A percentile compares a stretch with the other conserved stretches of the same genome.
Evolutionary conservation across 2,888 invertebrate species (phyloP).

Genomic region (Andrena trimmerana): DNA sequence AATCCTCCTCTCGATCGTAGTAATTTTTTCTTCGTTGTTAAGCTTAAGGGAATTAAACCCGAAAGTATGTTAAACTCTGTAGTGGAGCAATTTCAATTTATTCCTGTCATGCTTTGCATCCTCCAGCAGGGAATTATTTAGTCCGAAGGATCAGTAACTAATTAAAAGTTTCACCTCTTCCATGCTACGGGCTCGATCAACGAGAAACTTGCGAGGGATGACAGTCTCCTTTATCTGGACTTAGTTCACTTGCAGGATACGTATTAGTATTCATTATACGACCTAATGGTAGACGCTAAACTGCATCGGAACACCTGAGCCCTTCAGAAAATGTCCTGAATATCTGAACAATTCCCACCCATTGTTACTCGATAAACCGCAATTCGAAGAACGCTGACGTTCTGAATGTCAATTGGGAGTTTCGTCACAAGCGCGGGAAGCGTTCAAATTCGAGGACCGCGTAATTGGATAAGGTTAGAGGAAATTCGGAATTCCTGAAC

Average conservation of each 20-base stretch:
- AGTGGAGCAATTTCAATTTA: conserved; percentile 66
- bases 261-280: conserved; percentile 68
- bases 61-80: conserved; percentile 47
- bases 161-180: conserved; percentile 77
- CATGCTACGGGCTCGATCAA: conserved; percentile 43
- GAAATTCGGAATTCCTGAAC: not conserved
- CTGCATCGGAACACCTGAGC: conserved; percentile 41
- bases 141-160: conserved; percentile 76
- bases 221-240: conserved; percentile 62
- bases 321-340: conserved; percentile 41
- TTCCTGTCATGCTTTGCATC: conserved; percentile 57
- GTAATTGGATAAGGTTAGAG: no score
- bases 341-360: conserved; percentile 39
- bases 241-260: conserved; percentile 35
- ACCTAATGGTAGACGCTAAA: conserved; percentile 43
- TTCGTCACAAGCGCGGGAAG: not conserved
- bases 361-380: conserved; percentile 33
- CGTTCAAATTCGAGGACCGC: not conserved
- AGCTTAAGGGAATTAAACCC: conserved; percentile 27
- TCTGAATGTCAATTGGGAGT: not conserved
- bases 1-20: conserved; percentile 19
- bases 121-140: conserved; percentile 57
- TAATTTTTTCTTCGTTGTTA: conserved; percentile 31
- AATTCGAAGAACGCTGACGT: not conserved
- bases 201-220: conserved; percentile 56